Conservation (phyloP, 2,888 invertebrate species). For the Furcula furcula region DNA sequence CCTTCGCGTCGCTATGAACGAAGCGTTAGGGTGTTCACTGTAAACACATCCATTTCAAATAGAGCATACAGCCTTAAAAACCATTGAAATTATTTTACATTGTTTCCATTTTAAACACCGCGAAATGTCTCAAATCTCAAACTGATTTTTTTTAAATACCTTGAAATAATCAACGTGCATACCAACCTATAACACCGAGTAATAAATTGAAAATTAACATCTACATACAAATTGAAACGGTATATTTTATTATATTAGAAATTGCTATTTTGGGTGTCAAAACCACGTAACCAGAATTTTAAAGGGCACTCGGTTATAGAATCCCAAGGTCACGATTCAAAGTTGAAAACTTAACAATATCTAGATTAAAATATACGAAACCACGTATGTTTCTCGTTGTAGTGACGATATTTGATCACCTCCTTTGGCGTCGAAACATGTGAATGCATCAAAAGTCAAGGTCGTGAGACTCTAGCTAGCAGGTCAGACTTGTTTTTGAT, state of each 20-base stretch:
- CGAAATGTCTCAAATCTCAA: too few species aligned
- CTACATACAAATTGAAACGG: background rate
- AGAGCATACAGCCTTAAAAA: too few species aligned
- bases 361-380: conserved; percentile 3
- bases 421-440: conserved; percentile 8
- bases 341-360: background rate
- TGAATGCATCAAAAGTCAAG: conserved; percentile 58
- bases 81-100: too few species aligned
- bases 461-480: conserved; percentile 33
- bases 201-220: background rate
- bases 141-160: background rate
- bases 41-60: too few species aligned
- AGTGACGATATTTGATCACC: conserved; percentile 7
- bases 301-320: background rate
- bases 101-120: too few species aligned
- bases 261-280: background rate
- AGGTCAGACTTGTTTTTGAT: conserved; percentile 41
- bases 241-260: background rate
- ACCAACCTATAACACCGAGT: too few species aligned
- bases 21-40: too few species aligned
- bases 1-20: too few species aligned
- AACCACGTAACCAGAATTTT: background rate
- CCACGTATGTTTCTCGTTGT: conserved; percentile 1
- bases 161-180: background rate
- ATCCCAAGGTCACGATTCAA: background rate